These are phyloP conservation scores for Diabrotica virgifera DNA, from an alignment of 1,140 invertebrate genomes.

Conservation along the genomic window DNA sequence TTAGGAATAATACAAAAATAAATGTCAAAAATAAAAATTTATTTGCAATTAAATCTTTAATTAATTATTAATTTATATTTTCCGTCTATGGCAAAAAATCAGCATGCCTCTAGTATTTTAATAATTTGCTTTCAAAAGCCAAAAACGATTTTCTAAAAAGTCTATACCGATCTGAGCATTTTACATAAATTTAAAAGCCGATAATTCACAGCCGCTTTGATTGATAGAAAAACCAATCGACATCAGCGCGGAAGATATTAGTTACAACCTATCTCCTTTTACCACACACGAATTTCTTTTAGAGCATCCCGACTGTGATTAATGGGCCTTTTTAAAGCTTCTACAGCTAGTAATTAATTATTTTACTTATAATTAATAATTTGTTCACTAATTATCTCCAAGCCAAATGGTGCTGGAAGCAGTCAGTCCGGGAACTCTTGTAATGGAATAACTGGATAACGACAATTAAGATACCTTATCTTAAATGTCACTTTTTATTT, in stretches of 20 bases:
- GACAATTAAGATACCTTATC: background rate
- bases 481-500: too few relatives aligned
- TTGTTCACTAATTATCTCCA: slow-evolving; percentile 3
- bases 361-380: slow-evolving; percentile 15
- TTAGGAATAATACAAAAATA: too few relatives aligned
- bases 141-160: too few relatives aligned
- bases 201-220: background rate
- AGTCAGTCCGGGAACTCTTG: background rate
- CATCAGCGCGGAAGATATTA: background rate
- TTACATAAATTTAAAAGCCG: background rate
- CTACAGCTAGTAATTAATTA: slow-evolving; percentile 14
- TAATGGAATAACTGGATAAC: background rate
- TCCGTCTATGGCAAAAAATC: too few relatives aligned
- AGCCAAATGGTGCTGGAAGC: slow-evolving; percentile 1
- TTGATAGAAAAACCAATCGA: background rate
- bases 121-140: too few relatives aligned
- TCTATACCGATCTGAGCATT: too few relatives aligned
- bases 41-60: too few relatives aligned
- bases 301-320: slow-evolving; percentile 3
- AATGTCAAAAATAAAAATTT: too few relatives aligned
- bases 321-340: slow-evolving; percentile 12
- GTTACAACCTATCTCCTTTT: background rate
- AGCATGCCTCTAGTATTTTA: too few relatives aligned
- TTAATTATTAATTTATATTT: too few relatives aligned
- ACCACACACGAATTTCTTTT: slow-evolving; percentile 12